phyloP scores from a whole-genome alignment of 2,888 invertebrate genomes.

The Tryphoninae sp. region DNA sequence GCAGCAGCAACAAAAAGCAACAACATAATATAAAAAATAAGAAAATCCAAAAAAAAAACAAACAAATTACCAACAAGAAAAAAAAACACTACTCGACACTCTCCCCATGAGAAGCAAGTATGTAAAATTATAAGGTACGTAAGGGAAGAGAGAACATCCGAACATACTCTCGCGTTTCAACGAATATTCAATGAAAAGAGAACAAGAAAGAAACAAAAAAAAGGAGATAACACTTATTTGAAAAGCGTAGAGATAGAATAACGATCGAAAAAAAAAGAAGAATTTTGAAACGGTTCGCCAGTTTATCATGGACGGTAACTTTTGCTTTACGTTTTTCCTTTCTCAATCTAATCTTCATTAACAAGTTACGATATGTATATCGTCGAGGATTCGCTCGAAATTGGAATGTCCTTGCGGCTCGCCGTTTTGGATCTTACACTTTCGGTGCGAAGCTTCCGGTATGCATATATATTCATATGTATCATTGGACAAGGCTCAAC shows the following conservation, averaged over 20 bases:
- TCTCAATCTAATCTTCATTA: background rate
- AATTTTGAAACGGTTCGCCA: background rate
- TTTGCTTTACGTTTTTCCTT: background rate
- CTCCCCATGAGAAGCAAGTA: slow-evolving; percentile 71
- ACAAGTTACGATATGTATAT: too few species aligned
- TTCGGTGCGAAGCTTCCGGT: too few species aligned
- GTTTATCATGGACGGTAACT: background rate
- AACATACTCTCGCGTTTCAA: slow-evolving; percentile 12
- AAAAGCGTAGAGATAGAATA: background rate
- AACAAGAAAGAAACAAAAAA: slow-evolving; percentile 13
- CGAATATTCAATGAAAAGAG: background rate
- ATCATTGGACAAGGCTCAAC: too few species aligned
- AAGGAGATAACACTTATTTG: slow-evolving; percentile 2
- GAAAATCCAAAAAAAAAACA: slow-evolving; percentile 68
- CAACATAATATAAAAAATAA: slow-evolving; percentile 64
- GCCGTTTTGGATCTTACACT: too few species aligned
- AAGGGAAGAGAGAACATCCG: slow-evolving; percentile 65
- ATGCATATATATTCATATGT: too few species aligned
- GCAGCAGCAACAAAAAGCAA: slow-evolving; percentile 67
- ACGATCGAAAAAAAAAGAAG: background rate
- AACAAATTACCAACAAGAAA: slow-evolving; percentile 68
- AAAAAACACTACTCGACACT: slow-evolving; percentile 76
- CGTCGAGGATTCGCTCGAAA: too few species aligned
- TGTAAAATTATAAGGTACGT: slow-evolving; percentile 66
- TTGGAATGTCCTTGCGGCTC: too few species aligned